Evolutionary conservation across 2,888 invertebrate species (phyloP), one percentile per base, ranked within the genome.

Genomic region (Automeris io): DNA sequence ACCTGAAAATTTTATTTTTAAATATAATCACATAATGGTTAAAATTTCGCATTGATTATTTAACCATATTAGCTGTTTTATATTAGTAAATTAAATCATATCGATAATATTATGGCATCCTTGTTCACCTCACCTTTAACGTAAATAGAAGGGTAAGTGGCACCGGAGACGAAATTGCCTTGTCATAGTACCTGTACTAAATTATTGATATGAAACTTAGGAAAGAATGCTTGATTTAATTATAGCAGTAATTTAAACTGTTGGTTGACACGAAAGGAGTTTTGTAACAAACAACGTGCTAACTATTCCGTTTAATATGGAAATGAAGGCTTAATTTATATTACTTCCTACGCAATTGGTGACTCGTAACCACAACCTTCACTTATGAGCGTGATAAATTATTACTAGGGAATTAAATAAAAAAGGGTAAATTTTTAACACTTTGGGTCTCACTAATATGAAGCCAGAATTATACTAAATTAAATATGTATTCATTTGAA

Each of bases 141-240:
- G 61, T 64, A 65, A 66, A 67, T 56, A 61, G 60, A 61, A 61
- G 63, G 70, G 65, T 59, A 62, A 51, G 43, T 42, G 47, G 50
- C 54, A 57, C 57, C 64, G 46, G 54, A 64, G 60, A 59, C 63
- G 64, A 61, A 70, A 74, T 62, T 56, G 61, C 67, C 70, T 62
- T 70, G 72, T 72, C 70, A 37, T 18, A 68, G 70, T 65, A 58
- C 61, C 61, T 62, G 57, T 56, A 64, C 61, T 70, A 54, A 69
- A 70, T 72, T 71, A 74, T 73, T 70, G 68, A 72, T 65, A 52
- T 56, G 47, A 58, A 58, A 70, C 59, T 68, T 65, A 55, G 53
- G 52, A 73, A 72, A 72, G 71, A 73, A 74, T 70, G 70, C 61
- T 57, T 68, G 68, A 73, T 76, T 79, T 78, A 76, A 78, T 78